Evolutionary conservation across 2,113 vertebrate species (phyloP).

Genomic region (Telmatochromis bifrenatus): DNA sequence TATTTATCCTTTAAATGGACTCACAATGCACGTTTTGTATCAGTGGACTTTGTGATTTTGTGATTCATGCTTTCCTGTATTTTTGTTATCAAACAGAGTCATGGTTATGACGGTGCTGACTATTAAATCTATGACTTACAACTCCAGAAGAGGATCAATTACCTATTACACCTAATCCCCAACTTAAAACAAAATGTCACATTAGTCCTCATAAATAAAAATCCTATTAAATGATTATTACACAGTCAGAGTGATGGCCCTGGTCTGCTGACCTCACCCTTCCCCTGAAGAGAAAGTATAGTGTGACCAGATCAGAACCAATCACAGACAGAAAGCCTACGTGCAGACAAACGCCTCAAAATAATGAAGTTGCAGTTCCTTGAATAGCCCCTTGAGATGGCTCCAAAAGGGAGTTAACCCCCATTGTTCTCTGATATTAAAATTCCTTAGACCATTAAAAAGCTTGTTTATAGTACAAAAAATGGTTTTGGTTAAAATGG

Average conservation of each 20-base stretch:
- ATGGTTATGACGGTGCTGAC: not conserved
- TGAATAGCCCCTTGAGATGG: rapidly evolving
- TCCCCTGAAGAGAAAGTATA: not conserved
- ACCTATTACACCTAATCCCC: not conserved
- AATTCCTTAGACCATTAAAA: not conserved
- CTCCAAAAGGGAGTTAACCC: not conserved
- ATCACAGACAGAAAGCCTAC: not conserved
- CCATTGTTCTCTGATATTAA: not conserved
- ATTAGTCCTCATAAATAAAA: not conserved
- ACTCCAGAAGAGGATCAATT: not conserved
- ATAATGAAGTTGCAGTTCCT: not conserved
- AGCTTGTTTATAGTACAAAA: not conserved
- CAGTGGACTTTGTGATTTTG: not conserved
- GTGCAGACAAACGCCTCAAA: rapidly evolving
- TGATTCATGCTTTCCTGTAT: not conserved
- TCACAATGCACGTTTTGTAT: not conserved
- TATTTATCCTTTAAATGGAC: not conserved
- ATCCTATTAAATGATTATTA: not conserved
- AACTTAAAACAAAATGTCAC: not conserved
- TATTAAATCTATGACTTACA: not conserved
- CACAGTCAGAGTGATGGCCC: not conserved
- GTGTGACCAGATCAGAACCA: not conserved
- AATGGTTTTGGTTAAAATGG: not conserved
- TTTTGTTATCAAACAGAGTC: not conserved
- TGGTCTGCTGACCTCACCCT: not conserved